Conservation (phyloP, 2,888 invertebrate genomes). For the Ditula angustiorana region DNA sequence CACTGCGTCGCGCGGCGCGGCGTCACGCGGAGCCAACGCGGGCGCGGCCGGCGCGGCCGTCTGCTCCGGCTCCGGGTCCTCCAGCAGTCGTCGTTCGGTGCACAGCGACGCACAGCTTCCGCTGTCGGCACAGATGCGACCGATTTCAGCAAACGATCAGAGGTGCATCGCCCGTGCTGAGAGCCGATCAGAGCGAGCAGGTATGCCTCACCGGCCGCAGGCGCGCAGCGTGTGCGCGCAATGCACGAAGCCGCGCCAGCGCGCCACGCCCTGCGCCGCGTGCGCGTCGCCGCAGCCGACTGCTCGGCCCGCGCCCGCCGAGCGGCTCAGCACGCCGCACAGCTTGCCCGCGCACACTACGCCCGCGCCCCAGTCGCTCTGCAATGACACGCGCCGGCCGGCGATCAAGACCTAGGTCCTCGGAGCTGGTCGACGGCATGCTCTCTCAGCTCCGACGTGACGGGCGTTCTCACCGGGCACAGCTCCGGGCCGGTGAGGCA, state of each 20-base stretch:
- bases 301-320: conserved; percentile 43
- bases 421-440: no score
- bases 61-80: conserved; percentile 30
- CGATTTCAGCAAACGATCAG: not conserved
- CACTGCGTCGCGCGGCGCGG: not conserved
- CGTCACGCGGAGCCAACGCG: not conserved
- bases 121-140: conserved; percentile 43
- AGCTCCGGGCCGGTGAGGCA: conserved; percentile 63
- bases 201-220: conserved; percentile 55
- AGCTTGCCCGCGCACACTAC: conserved; percentile 72
- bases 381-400: conserved; percentile 15
- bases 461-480: conserved; percentile 56
- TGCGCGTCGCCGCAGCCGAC: conserved; percentile 58
- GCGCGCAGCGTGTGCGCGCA: conserved; percentile 66
- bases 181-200: no score
- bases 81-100: conserved; percentile 57
- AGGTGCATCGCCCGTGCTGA: not conserved
- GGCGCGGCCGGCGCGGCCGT: not conserved
- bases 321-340: conserved; percentile 67
- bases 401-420: not conserved
- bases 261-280: conserved; percentile 61
- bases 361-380: conserved; percentile 70
- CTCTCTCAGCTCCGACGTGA: no score
- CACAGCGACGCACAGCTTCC: conserved; percentile 61
- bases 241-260: conserved; percentile 67